Evolutionary conservation across 2,797 vertebrate genomes (phyloP).

Genomic region (Lindbergichthys nudifrons): DNA sequence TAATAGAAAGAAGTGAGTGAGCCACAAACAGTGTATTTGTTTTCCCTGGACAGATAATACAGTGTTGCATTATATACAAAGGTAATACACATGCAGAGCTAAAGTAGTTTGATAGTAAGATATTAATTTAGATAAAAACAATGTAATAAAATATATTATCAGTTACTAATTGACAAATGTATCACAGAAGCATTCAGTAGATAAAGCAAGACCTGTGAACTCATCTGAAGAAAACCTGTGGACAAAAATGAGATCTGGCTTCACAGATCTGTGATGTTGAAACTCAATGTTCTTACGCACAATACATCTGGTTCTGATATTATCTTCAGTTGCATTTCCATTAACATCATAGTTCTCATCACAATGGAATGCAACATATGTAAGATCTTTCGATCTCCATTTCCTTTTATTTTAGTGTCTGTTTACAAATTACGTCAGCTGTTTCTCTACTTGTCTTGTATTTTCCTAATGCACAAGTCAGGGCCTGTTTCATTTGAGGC

Average conservation of each 20-base stretch:
- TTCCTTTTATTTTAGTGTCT: slow-evolving; percentile 4
- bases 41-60: background rate
- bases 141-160: background rate
- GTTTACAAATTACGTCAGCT: background rate
- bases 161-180: background rate
- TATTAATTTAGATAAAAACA: background rate
- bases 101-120: background rate
- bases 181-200: background rate
- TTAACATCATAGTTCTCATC: background rate
- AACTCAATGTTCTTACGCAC: background rate
- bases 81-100: background rate
- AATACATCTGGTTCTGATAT: background rate
- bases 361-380: slow-evolving; percentile 20
- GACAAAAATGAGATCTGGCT: background rate
- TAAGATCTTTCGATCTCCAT: background rate
- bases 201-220: background rate
- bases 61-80: too few species aligned
- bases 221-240: background rate
- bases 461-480: background rate
- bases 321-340: slow-evolving; percentile 23
- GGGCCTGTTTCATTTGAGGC: background rate
- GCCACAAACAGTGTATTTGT: too few species aligned
- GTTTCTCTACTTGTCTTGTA: background rate
- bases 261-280: background rate
- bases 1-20: background rate